These are phyloP conservation scores for Meiosimyza platycephala DNA, from an alignment of 2,888 invertebrate species.

Conservation along the genomic window DNA sequence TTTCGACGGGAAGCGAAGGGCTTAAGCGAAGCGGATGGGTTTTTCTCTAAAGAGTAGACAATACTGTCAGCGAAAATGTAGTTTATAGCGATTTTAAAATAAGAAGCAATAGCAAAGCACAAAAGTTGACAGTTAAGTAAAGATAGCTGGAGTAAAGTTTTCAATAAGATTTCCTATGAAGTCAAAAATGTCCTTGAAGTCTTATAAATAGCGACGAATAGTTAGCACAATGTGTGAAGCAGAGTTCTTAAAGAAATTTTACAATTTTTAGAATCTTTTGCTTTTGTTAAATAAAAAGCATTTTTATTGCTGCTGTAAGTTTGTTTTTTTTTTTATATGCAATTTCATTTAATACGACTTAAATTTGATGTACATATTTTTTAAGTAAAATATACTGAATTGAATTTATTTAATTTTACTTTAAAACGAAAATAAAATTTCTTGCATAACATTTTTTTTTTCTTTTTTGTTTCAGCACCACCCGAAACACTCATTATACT, in stretches of 20 bases:
- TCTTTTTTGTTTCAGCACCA: constrained; percentile 74
- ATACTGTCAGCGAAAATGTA: constrained; percentile 8
- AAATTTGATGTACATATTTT: too few species aligned
- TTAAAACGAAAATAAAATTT: too few species aligned
- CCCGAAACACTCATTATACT: constrained; percentile 84
- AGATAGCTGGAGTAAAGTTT: not conserved
- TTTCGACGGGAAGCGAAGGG: not conserved
- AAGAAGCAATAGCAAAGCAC: not conserved
- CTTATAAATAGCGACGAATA: not conserved
- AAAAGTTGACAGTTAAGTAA: not conserved
- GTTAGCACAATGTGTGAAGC: too few species aligned
- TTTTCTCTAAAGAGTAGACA: not conserved
- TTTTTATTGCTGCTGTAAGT: not conserved
- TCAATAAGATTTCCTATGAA: constrained; percentile 33
- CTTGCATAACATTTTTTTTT: too few species aligned
- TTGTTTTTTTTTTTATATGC: not conserved
- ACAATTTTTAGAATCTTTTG: not conserved
- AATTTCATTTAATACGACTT: not conserved
- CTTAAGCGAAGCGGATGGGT: not conserved
- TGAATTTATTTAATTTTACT: not conserved
- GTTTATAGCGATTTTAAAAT: not conserved
- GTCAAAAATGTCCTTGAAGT: too few species aligned
- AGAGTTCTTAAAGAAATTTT: not conserved
- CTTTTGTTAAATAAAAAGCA: not conserved
- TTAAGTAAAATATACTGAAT: not conserved